Evolutionary conservation across 2,113 vertebrate species (phyloP), one percentile per base, ranked within the genome.

Genomic region (Stigmatopora argus): DNA sequence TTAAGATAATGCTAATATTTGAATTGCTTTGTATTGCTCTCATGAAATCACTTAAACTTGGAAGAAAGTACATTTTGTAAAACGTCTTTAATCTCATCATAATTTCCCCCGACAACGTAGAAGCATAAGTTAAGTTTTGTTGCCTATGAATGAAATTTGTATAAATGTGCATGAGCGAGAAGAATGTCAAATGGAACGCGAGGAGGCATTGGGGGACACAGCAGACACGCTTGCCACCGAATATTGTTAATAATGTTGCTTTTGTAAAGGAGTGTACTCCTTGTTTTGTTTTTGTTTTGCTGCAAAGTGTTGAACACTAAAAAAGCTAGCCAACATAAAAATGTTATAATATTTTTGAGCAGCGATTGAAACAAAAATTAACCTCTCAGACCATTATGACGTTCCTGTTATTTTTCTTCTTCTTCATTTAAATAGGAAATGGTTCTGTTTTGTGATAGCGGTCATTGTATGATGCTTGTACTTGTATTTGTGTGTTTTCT

Each of bases 291-390:
- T 63, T 21, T 8, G 38, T 63, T 88, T 90, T 91, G 91, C 91
- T 92, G 90, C 90, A 91, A 90, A 91, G 90, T 91, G 91, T 91
- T 90, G 90, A 92, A 92, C 91, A 92, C 91, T 92, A 92, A 92
- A 91, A 91, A 92, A 91, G 90, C 89, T 90, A 90, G 88, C 83
- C 89, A 89, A 90, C 88, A 84, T 89, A 84, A 90, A 90, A 90
- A 90, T 90, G 84, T 91, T 90, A 83, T 75, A 71, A 88, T 90
- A 91, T 91, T 91, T 89, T 90, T 89, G 75, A 87, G 65, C 84
- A 70, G 69, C 67, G 85, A 85, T 86, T 70, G 85, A 83, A 75
- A 78, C 72, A 78, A 78, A 86, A 75, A 69, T 67, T 73, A 77
- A 72, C 41, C 85, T 88, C 85, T 90, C 87, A 52, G 78, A 81